These are phyloP conservation scores for Neomonachus schauinslandi DNA, from an alignment of 2,113 vertebrate species.

Conservation along the genomic window DNA sequence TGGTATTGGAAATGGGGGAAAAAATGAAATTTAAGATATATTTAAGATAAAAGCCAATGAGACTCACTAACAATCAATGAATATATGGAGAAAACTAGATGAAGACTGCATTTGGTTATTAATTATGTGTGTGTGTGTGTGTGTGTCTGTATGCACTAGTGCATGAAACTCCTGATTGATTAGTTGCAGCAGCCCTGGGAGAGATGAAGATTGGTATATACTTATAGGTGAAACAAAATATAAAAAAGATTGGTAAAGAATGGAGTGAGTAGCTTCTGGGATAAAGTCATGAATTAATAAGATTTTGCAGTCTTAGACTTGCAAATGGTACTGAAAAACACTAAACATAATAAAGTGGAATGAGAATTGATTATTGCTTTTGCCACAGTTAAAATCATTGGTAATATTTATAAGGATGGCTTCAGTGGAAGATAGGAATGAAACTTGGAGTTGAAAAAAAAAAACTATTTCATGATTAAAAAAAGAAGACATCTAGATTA, in stretches of 20 bases:
- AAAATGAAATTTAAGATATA: not conserved
- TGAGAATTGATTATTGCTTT: not conserved
- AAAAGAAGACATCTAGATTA: not conserved
- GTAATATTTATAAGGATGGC: not conserved
- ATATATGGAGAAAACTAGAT: not conserved
- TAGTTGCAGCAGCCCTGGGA: not conserved
- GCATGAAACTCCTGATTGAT: not conserved
- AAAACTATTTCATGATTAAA: not conserved
- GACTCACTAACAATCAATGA: not conserved
- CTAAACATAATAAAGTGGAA: not conserved
- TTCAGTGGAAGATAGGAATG: not conserved
- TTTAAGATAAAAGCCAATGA: not conserved
- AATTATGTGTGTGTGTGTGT: not conserved
- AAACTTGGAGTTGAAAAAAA: not conserved
- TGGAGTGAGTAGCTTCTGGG: not conserved
- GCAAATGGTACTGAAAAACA: not conserved
- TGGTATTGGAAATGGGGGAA: not conserved
- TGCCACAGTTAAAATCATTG: not conserved
- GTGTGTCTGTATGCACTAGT: not conserved
- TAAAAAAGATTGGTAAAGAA: not conserved
- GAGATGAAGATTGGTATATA: not conserved
- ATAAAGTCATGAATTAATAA: not conserved
- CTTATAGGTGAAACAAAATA: not conserved
- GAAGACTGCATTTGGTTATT: not conserved
- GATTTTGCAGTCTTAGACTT: not conserved